Evolutionary conservation across 2,797 vertebrate genomes (phyloP), one percentile per base, ranked within the genome.

Genomic region (Sardinella longiceps): DNA sequence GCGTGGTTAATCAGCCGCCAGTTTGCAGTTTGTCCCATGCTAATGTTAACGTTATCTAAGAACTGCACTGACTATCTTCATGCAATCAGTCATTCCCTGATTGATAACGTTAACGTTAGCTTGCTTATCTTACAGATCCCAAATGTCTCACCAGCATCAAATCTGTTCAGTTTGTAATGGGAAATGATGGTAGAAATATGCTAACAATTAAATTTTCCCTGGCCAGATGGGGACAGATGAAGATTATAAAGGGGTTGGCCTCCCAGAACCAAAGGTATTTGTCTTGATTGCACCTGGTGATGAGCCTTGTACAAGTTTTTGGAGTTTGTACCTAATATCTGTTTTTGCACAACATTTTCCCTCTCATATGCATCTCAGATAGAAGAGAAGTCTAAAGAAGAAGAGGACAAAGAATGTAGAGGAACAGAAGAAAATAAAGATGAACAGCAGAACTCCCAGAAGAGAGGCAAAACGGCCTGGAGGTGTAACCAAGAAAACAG

Each of bases 401-500:
- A 77, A 39, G 70, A 77, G 70, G 37, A 43, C 15, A 77, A 77
- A 43, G 70, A 77, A 77, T 39, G 37, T 77, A 77, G 15, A 5
- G 18, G 7, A 77, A 60, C 63, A 74, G 28, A 51, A 2, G 81
- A 25, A 33, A 80, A 39, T 43, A 37, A 43, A 20, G 70, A 77
- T 23, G 70, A 77, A 23, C 37, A 77, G 37, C 70, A 33, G 18
- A 20, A 77, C 70, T 43, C 70, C 23, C 70, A 15, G 48, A 50
- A 6, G 81, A 82, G 60, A 84, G 85, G 63, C 82, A 89, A 84
- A 43, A 33, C 9, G 58, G 83, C 87, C 58, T 74, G 87, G 83
- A 91, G 88, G 74, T 86, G 88, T 87, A 89, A 86, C 82, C 86
- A 89, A 58, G 83, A 86, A 83, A 85, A 89, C 81, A 20, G 56